These are phyloP conservation scores for Neodiprion fabricii DNA, from an alignment of 1,140 invertebrate species.

Conservation along the genomic window DNA sequence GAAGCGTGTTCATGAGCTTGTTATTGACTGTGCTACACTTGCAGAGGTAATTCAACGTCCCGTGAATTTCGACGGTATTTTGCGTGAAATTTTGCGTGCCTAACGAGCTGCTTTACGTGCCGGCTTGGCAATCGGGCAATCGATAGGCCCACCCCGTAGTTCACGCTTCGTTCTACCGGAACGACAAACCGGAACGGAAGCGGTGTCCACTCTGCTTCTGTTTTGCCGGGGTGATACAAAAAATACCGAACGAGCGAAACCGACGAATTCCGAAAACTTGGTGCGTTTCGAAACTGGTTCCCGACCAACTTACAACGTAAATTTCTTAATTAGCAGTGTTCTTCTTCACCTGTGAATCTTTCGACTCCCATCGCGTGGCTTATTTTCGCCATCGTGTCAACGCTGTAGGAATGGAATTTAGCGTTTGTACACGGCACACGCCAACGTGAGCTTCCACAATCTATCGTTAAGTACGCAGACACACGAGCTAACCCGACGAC, in stretches of 20 bases:
- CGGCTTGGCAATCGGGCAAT: not conserved
- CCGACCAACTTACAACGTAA: no score
- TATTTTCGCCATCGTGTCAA: no score
- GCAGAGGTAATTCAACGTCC: no score
- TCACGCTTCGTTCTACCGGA: not conserved
- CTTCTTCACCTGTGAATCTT: no score
- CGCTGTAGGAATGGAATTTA: no score
- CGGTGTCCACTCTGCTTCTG: not conserved
- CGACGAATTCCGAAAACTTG: not conserved
- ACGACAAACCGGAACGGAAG: not conserved
- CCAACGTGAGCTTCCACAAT: not conserved
- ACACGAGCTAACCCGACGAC: conserved; percentile 4
- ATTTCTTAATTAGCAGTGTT: no score
- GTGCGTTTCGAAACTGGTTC: not conserved
- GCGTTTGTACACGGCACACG: no score
- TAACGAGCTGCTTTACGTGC: no score
- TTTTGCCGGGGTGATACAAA: not conserved
- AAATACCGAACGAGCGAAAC: not conserved
- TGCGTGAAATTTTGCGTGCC: not conserved
- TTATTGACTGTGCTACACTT: no score
- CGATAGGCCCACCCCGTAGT: not conserved
- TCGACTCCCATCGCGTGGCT: no score
- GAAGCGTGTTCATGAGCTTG: no score
- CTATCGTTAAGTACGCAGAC: not conserved
- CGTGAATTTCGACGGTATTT: not conserved